Evolutionary conservation across 2,888 invertebrate genomes (phyloP), one percentile per base, ranked within the genome.

Genomic region (Cantharis lateralis): DNA sequence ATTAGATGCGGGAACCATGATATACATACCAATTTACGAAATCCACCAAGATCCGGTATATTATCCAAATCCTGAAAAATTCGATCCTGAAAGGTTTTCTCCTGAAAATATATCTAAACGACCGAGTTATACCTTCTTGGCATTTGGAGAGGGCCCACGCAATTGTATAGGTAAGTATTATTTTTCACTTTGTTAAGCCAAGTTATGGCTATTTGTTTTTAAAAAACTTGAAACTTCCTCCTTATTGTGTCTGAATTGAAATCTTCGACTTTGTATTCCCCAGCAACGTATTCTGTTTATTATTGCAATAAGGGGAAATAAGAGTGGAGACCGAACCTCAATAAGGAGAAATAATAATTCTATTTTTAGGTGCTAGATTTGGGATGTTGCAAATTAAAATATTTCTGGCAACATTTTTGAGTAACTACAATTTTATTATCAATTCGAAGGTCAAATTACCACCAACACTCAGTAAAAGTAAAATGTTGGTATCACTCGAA

Each of bases 61-160:
- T 75, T 84, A 83, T 73, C 90, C 91, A 0, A 89, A 93, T 11
- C 93, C 93, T 0, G 89, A 91, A 1, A 88, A 88, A 26, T 93
- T 93, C 78, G 89, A 90, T 70, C 93, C 93, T 0, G 91, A 92
- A 16, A 88, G 93, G 78, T 93, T 93, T 84, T 84, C 88, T 0
- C 86, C 88, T 4, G 89, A 90, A 75, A 89, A 90, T 26, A 91
- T 90, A 78, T 87, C 89, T 0, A 16, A 3, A 13, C 62, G 71
- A 9, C 91, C 91, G 68, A 89, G 88, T 0, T 90, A 89, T 78
- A 88, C 89, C 74, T 91, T 89, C 89, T 87, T 91, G 87, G 91
- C 91, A 0, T 91, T 91, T 82, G 91, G 91, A 4, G 91, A 91
- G 84, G 91, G 91, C 0, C 91, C 91, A 5, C 87, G 90, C 78